A percentile compares a stretch with the other conserved stretches of the same genome.
Conservation (phyloP, 2,888 invertebrate species). For the Pelosia muscerda region DNA sequence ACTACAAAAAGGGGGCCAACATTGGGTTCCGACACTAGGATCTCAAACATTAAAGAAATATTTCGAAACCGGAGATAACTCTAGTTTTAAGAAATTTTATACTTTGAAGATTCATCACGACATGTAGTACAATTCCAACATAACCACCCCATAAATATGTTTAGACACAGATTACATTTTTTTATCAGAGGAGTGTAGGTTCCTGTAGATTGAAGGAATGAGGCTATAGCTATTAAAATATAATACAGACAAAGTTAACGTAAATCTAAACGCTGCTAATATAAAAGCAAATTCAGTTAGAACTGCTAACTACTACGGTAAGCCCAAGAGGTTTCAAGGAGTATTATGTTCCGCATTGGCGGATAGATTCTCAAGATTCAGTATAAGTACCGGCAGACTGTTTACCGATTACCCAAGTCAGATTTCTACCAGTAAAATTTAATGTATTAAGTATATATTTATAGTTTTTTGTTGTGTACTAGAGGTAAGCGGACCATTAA, state of each 20-base stretch:
- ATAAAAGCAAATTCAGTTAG: constrained; percentile 5
- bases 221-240: neutral
- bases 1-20: too few species aligned
- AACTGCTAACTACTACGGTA: constrained; percentile 12
- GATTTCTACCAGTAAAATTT: neutral
- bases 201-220: neutral
- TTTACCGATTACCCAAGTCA: constrained; percentile 23
- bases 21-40: too few species aligned
- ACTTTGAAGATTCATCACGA: too few species aligned
- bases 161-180: too few species aligned
- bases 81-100: too few species aligned
- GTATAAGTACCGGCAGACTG: constrained; percentile 18
- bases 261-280: neutral
- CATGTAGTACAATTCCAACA: too few species aligned
- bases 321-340: constrained; percentile 47
- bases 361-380: constrained; percentile 19
- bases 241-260: neutral
- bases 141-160: too few species aligned
- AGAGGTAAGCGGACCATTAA: too few species aligned
- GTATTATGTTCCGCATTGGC: constrained; percentile 46
- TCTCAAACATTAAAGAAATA: too few species aligned
- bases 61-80: too few species aligned
- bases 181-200: too few species aligned
- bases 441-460: neutral
- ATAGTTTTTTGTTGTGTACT: neutral